A percentile compares a stretch with the other conserved stretches of the same genome.
Conservation (phyloP, 2,113 vertebrate genomes). For the Todiramphus chloris region DNA sequence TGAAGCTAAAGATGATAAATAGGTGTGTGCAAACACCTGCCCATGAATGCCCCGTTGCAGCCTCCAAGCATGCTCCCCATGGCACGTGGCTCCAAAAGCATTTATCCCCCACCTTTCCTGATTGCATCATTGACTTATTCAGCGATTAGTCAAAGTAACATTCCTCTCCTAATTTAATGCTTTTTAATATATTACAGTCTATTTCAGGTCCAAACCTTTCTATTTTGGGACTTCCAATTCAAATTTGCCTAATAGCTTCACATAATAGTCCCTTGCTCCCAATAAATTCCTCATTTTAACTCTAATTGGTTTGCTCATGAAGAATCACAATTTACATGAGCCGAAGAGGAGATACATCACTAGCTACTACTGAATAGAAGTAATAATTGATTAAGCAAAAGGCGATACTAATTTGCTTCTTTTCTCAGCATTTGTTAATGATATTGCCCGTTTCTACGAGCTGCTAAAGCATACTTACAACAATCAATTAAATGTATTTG, state of each 20-base stretch:
- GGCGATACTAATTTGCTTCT: neutral
- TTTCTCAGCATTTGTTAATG: slow-evolving; percentile 9
- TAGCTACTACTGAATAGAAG: neutral
- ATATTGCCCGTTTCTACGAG: neutral
- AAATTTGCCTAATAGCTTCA: slow-evolving; percentile 34
- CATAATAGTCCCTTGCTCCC: slow-evolving; percentile 4
- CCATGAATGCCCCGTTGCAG: neutral
- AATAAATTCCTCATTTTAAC: slow-evolving; percentile 34
- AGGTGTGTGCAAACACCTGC: neutral
- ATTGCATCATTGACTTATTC: neutral
- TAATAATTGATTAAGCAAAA: slow-evolving; percentile 40
- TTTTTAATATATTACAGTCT: neutral
- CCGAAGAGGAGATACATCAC: neutral
- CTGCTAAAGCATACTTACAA: neutral
- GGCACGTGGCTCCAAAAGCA: neutral
- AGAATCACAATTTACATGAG: slow-evolving; percentile 43
- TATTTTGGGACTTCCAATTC: slow-evolving; percentile 25
- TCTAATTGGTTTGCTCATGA: slow-evolving; percentile 48
- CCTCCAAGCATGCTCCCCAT: neutral
- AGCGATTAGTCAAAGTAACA: neutral
- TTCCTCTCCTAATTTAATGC: neutral
- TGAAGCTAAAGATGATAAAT: neutral
- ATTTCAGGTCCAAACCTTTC: slow-evolving; percentile 47
- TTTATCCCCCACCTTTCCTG: neutral
- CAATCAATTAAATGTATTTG: neutral